Conservation (phyloP, 2,888 invertebrate species). For the Callimorpha dominula region DNA sequence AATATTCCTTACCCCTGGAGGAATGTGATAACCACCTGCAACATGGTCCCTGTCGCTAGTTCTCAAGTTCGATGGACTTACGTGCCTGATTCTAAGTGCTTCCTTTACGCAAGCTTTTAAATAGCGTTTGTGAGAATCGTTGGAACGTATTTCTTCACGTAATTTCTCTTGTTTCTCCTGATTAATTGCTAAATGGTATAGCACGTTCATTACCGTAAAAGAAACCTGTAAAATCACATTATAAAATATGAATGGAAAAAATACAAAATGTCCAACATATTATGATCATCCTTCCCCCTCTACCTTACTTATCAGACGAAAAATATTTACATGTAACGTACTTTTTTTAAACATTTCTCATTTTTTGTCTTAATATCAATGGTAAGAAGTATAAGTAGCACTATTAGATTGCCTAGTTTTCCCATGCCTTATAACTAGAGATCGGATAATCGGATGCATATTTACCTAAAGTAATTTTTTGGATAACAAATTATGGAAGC, state of each 20-base stretch:
- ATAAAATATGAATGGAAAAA: not conserved
- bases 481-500: too few species aligned
- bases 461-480: too few species aligned
- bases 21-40: constrained; percentile 76
- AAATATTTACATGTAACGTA: too few species aligned
- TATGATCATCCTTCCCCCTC: too few species aligned
- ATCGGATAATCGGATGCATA: too few species aligned
- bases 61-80: constrained; percentile 73
- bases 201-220: constrained; percentile 70
- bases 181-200: constrained; percentile 86
- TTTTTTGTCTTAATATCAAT: too few species aligned
- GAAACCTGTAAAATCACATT: constrained; percentile 38
- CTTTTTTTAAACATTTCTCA: too few species aligned
- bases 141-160: constrained; percentile 68
- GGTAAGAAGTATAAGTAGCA: too few species aligned
- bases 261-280: too few species aligned
- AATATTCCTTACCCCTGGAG: constrained; percentile 79
- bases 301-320: too few species aligned
- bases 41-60: constrained; percentile 74
- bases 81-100: constrained; percentile 80
- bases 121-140: constrained; percentile 71
- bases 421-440: too few species aligned
- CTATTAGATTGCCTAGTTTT: too few species aligned
- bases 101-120: constrained; percentile 89
- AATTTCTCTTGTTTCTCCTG: constrained; percentile 84